Percentiles rank a stretch among this genome's conserved stretches.
phyloP scores from a whole-genome alignment of 2,888 invertebrate genomes.

The Selenia dentaria region DNA sequence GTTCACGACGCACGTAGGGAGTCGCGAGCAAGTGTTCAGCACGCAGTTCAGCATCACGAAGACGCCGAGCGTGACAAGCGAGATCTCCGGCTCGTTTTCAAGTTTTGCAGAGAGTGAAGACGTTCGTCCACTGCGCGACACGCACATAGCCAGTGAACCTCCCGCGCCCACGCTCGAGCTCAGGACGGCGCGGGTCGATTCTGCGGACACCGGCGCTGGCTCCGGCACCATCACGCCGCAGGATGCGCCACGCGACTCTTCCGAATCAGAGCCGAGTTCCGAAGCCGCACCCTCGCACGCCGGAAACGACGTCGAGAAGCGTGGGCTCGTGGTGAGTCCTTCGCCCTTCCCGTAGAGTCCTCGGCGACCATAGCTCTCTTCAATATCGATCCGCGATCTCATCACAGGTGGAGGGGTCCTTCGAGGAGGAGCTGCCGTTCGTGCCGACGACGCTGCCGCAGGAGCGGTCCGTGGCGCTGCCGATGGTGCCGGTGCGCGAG shows the following conservation, averaged over 20 bases:
- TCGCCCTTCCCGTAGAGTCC: neutral
- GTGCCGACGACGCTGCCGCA: constrained; percentile 95
- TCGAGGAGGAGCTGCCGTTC: constrained; percentile 94
- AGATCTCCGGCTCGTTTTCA: constrained; percentile 80
- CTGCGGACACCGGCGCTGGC: constrained; percentile 3
- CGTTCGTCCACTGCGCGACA: constrained; percentile 33
- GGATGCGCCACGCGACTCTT: constrained; percentile 35
- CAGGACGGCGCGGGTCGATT: neutral
- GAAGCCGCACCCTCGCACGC: constrained; percentile 33
- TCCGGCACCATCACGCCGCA: constrained; percentile 27
- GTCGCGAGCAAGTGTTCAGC: constrained; percentile 88
- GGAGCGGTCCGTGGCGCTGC: constrained; percentile 92
- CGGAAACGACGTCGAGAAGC: constrained; percentile 87
- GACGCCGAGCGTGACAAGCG: constrained; percentile 86
- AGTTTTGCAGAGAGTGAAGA: constrained; percentile 86
- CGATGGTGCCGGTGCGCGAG: constrained; percentile 90
- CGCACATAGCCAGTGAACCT: constrained; percentile 24
- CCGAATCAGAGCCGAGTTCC: constrained; percentile 38
- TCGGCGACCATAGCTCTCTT: neutral
- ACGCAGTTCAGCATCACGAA: constrained; percentile 87
- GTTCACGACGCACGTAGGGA: constrained; percentile 88
- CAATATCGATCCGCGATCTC: constrained; percentile 3
- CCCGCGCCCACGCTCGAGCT: too few relatives aligned
- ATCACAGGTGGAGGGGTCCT: constrained; percentile 88
- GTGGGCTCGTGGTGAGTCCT: constrained; percentile 82